Percentiles rank a stretch among this genome's conserved stretches.
Conservation (phyloP, 2,113 vertebrate species). For the Epinephelus moara region DNA sequence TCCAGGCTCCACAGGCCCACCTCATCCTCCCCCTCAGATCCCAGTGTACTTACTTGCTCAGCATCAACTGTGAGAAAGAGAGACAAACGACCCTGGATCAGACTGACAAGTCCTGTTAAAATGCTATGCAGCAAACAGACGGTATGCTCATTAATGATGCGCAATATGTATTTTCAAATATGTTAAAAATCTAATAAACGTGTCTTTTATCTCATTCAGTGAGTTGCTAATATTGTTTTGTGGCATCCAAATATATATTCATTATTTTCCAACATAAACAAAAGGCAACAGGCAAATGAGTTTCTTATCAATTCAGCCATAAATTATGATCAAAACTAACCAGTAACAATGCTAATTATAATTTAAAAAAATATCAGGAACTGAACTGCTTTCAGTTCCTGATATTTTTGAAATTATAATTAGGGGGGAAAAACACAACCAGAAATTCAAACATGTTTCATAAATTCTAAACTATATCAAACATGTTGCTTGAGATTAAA, state of each 20-base stretch:
- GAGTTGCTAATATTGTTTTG: slow-evolving; percentile 4
- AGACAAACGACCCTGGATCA: background rate
- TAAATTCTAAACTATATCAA: slow-evolving; percentile 21
- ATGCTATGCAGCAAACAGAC: background rate
- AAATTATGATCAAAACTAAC: slow-evolving; percentile 32
- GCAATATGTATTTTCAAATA: background rate
- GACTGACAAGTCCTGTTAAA: background rate
- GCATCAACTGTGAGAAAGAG: slow-evolving; percentile 67
- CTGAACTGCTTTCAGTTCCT: slow-evolving; percentile 8
- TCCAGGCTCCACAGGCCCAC: slow-evolving; percentile 82
- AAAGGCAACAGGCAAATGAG: slow-evolving; percentile 1
- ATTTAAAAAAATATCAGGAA: slow-evolving; percentile 32
- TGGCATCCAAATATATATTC: background rate
- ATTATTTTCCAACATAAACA: background rate
- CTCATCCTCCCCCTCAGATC: slow-evolving; percentile 86
- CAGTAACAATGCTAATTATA: background rate
- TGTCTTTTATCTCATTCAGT: background rate
- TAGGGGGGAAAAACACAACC: slow-evolving; percentile 11
- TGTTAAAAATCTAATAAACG: slow-evolving; percentile 2
- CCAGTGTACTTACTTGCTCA: slow-evolving; percentile 78
- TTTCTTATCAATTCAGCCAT: slow-evolving; percentile 41
- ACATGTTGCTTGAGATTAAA: slow-evolving; percentile 1
- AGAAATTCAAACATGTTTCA: slow-evolving; percentile 33
- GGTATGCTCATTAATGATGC: background rate
- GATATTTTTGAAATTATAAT: too few relatives aligned